A percentile compares a stretch with the other conserved stretches of the same genome.
These are phyloP conservation scores for Ceratosolen fusciceps DNA, from an alignment of 1,140 invertebrate genomes.

Conservation along the genomic window DNA sequence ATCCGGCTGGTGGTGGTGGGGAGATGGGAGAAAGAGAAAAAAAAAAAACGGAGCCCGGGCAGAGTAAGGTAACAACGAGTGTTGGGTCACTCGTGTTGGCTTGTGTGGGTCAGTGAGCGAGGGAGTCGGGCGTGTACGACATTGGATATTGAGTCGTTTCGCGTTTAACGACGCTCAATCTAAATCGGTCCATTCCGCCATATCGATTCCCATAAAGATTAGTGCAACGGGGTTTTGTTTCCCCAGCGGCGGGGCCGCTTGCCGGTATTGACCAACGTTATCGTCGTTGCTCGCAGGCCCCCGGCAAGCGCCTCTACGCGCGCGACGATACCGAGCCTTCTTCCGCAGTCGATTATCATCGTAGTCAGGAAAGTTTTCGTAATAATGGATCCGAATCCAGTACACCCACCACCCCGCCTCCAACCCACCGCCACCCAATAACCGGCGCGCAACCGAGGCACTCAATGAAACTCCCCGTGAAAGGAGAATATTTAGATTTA, in stretches of 20 bases:
- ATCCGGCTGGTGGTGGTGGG: too few species aligned
- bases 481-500: too few species aligned
- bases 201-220: conserved; percentile 47
- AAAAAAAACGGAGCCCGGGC: too few species aligned
- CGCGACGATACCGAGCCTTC: not conserved
- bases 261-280: not conserved
- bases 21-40: too few species aligned
- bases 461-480: too few species aligned
- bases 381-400: too few species aligned
- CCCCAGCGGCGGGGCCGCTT: not conserved
- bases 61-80: too few species aligned
- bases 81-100: not conserved
- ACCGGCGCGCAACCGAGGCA: not conserved
- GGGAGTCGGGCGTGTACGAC: not conserved
- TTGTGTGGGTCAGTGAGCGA: not conserved
- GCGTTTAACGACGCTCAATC: conserved; percentile 42
- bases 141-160: conserved; percentile 38
- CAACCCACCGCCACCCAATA: too few species aligned
- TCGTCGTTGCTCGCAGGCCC: not conserved
- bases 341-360: not conserved
- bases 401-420: too few species aligned
- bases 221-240: conserved; percentile 4
- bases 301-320: too few species aligned
- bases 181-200: conserved; percentile 26
- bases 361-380: not conserved